Percentiles rank a stretch among this genome's conserved stretches.
These are phyloP conservation scores for Cebus imitator DNA, from an alignment of 2,113 vertebrate species.

Conservation along the genomic window DNA sequence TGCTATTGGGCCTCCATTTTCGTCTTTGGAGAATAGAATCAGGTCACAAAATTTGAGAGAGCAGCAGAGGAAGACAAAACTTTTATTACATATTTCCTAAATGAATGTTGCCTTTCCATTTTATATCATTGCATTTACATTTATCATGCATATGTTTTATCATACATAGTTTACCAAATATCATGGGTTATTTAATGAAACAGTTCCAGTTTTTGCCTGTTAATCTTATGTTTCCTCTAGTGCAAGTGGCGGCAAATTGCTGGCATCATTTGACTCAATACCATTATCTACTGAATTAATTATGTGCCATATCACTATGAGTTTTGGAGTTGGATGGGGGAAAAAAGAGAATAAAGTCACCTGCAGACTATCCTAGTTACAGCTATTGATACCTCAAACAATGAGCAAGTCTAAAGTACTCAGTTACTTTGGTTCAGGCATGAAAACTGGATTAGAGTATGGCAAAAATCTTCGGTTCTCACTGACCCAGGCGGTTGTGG, in stretches of 20 bases:
- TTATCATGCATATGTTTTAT: background rate
- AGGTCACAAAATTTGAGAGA: background rate
- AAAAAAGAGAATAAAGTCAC: background rate
- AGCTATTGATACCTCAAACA: background rate
- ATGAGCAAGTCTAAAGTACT: background rate
- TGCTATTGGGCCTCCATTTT: background rate
- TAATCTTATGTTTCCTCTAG: background rate
- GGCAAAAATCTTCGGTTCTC: background rate
- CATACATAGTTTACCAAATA: background rate
- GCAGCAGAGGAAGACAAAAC: background rate
- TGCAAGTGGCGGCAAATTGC: background rate
- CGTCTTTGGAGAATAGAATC: background rate
- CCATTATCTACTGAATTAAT: background rate
- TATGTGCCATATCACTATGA: background rate
- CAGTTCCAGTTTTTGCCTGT: background rate
- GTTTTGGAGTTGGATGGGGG: background rate
- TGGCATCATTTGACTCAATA: background rate
- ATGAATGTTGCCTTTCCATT: background rate
- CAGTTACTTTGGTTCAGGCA: background rate
- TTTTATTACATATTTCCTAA: background rate
- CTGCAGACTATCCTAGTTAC: background rate
- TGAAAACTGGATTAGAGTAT: background rate
- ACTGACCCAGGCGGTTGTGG: background rate
- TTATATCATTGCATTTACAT: background rate
- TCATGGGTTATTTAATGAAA: background rate